Evolutionary conservation across 2,888 invertebrate species (phyloP), one percentile per base, ranked within the genome.

Genomic region (Euzetes globulus): DNA sequence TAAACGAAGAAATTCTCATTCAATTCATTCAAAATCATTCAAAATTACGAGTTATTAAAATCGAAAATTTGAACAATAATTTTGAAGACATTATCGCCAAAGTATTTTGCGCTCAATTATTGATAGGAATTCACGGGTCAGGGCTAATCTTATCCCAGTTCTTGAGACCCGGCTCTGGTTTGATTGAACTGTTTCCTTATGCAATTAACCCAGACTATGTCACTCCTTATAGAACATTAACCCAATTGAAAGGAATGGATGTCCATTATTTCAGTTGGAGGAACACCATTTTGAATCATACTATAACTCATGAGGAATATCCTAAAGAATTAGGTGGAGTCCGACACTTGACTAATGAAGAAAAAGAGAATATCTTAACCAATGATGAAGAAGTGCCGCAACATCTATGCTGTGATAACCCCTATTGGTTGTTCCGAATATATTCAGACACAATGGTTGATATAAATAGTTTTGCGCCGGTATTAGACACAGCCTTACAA

Each of bases 111-210:
- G 75, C 78, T 25, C 77, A 73, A 78, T 79, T 83, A 15, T 76
- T 84, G 1, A 79, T 84, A 17, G 83, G 83, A 2, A 82, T 84
- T 82, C 84, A 84, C 79, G 85, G 85, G 11, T 84, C 85, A 6
- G 81, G 82, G 37, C 79, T 85, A 77, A 80, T 82, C 70, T 78
- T 85, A 2, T 79, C 83, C 15, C 77, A 84, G 74, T 85, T 85
- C 79, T 77, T 85, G 19, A 80, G 80, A 58, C 80, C 81, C 15
- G 80, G 81, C 27, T 80, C 83, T 41, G 76, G 81, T 63, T 77
- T 85, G 2, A 77, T 86, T 17, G 86, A 86, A 79, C 76, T 86
- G n/a, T 86, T 85, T 79, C 86, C 86, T 0, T 85, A 82, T 79
- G 85, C 82, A 0, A 81, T 86, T 29, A 80, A 81, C 75, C 82